These are phyloP conservation scores for Lutjanus argentimaculatus DNA, from an alignment of 2,797 vertebrate species.

Conservation along the genomic window DNA sequence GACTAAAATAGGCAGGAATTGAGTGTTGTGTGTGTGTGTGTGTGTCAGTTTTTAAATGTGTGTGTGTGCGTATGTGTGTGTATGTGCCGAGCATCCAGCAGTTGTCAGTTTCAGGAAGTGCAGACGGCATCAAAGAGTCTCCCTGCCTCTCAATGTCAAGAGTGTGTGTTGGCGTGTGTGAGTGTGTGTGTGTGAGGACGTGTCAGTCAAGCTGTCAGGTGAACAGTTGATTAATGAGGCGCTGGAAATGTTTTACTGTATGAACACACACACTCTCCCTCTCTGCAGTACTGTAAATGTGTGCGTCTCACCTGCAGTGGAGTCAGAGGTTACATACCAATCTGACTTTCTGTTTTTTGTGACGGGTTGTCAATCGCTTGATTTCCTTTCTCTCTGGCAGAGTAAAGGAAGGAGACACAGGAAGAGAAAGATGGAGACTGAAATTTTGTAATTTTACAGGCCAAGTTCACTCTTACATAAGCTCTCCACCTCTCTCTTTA, in stretches of 20 bases:
- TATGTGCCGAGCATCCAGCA: conserved; percentile 22
- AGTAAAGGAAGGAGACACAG: neutral
- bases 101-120: conserved; percentile 69
- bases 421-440: conserved; percentile 9
- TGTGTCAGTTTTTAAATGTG: conserved; percentile 4
- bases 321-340: conserved; percentile 74
- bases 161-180: conserved; percentile 36
- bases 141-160: conserved; percentile 75
- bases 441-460: conserved; percentile 15
- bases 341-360: conserved; percentile 40
- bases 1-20: conserved; percentile 35
- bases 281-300: conserved; percentile 60
- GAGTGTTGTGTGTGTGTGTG: conserved; percentile 1
- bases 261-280: conserved; percentile 47
- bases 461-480: conserved; percentile 24
- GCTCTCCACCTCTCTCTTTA: conserved; percentile 9
- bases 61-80: conserved; percentile 1
- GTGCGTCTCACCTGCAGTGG: conserved; percentile 59
- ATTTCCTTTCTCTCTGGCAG: conserved; percentile 30
- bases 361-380: conserved; percentile 50
- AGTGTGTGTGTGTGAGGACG: conserved; percentile 45
- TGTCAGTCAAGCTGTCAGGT: conserved; percentile 86
- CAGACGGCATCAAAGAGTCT: conserved; percentile 77
- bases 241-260: conserved; percentile 80
- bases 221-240: conserved; percentile 85